Evolutionary conservation across 1,140 invertebrate genomes (phyloP).

Genomic region (Potamilus streckersoni): DNA sequence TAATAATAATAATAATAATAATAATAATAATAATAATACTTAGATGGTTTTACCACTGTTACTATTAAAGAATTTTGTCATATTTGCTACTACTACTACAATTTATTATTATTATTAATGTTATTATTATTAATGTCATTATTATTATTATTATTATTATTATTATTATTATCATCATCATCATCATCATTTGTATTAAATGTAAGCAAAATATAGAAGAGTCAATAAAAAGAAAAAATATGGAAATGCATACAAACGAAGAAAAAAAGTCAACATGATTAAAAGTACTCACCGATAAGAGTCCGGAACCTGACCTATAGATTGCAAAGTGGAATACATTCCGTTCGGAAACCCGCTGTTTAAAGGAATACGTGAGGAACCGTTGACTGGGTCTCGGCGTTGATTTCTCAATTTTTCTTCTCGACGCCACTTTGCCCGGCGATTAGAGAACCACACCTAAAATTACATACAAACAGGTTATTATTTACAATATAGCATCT

Average conservation of each 20-base stretch:
- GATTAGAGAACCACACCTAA: slow-evolving; percentile 98
- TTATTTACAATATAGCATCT: neutral
- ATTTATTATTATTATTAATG: too few species aligned
- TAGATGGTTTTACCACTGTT: too few species aligned
- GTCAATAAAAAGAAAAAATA: too few species aligned
- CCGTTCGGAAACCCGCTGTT: slow-evolving; percentile 82
- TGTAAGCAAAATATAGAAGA: too few species aligned
- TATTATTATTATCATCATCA: too few species aligned
- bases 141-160: too few species aligned
- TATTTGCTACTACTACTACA: too few species aligned
- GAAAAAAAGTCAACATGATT: slow-evolving; percentile 1
- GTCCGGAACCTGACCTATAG: slow-evolving; percentile 24
- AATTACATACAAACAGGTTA: neutral
- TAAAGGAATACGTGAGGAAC: slow-evolving; percentile 77
- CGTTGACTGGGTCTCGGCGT: slow-evolving; percentile 68
- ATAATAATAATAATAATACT: too few species aligned
- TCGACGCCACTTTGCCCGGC: slow-evolving; percentile 96
- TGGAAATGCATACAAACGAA: neutral
- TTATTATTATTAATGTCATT: too few species aligned
- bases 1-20: too few species aligned
- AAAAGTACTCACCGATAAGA: slow-evolving; percentile 20
- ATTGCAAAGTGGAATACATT: slow-evolving; percentile 94
- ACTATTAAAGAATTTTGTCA: too few species aligned
- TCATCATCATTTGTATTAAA: too few species aligned
- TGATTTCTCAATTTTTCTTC: slow-evolving; percentile 97